These are phyloP conservation scores for Brenthis ino DNA, from an alignment of 2,888 invertebrate genomes.

Conservation along the genomic window DNA sequence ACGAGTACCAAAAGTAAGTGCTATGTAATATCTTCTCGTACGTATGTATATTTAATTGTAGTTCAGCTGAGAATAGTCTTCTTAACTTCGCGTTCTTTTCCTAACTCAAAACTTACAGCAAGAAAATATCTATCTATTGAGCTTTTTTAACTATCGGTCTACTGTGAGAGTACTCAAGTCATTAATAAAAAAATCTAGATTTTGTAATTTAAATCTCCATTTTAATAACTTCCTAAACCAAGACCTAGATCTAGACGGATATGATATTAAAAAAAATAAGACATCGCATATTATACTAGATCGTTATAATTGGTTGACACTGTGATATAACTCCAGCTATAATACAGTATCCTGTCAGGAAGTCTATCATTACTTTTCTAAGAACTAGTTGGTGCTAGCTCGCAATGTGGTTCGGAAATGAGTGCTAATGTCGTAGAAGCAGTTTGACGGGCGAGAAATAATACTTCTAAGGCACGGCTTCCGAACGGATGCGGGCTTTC, in stretches of 20 bases:
- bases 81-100: too few relatives aligned
- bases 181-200: too few relatives aligned
- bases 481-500: constrained; percentile 51
- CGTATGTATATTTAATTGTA: too few relatives aligned
- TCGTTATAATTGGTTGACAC: constrained; percentile 39
- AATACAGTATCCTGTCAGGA: constrained; percentile 42
- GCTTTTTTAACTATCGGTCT: too few relatives aligned
- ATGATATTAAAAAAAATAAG: constrained; percentile 24
- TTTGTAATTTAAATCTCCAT: background rate
- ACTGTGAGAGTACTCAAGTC: too few relatives aligned
- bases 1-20: too few relatives aligned
- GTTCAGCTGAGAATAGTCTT: too few relatives aligned
- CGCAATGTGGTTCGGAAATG: constrained; percentile 64
- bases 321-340: constrained; percentile 40
- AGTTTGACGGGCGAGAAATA: constrained; percentile 38
- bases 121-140: too few relatives aligned
- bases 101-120: too few relatives aligned
- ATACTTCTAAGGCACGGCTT: constrained; percentile 40
- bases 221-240: background rate
- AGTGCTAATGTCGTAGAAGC: constrained; percentile 35
- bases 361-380: constrained; percentile 41
- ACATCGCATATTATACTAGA: constrained; percentile 25
- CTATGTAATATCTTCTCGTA: too few relatives aligned
- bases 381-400: constrained; percentile 50
- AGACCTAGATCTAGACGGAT: constrained; percentile 10